Evolutionary conservation across 2,888 invertebrate species (phyloP), one percentile per base, ranked within the genome.

Genomic region (Heliconius sara): DNA sequence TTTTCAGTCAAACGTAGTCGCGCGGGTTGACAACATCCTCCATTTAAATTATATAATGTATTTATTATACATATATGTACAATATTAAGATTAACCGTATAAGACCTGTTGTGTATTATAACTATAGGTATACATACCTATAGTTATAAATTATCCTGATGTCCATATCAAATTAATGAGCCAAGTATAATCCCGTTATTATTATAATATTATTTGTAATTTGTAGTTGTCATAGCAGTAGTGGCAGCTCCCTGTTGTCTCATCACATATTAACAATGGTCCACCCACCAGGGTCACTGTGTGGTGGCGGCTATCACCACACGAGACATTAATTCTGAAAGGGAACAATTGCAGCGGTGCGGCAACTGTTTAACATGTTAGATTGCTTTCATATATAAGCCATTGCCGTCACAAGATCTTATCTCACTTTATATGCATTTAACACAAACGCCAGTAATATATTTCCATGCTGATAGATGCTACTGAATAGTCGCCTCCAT

Each of bases 291-390:
- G 74, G 27, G 57, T 74, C 57, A 30, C 73, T 67, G n/a, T 60
- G 82, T 81, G 84, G 85, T 25, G 12, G 57, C 22, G 85, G 87
- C 88, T 86, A 88, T 90, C 88, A 90, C 87, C 87, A 88, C 86
- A 87, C 85, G 84, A 85, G 84, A 87, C 85, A 91, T 93, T 91
- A 91, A 91, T 91, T 91, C 89, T 87, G 87, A 84, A 88, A 88
- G 87, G 87, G 87, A 88, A 92, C 90, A 91, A 91, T 92, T 90
- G 91, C 86, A 90, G 88, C 86, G 86, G 88, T 43, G 22, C 75
- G 43, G 75, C 65, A 74, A 65, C 75, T 75, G 75, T 75, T 75
- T 75, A 63, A 65, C 75, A 75, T 75, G 65, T 75, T 75, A 75
- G 65, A 75, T 75, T 43, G 75, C 75, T 25, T 75, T 63, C 75